Conservation (phyloP, 2,113 vertebrate genomes). For the Otis tarda region DNA sequence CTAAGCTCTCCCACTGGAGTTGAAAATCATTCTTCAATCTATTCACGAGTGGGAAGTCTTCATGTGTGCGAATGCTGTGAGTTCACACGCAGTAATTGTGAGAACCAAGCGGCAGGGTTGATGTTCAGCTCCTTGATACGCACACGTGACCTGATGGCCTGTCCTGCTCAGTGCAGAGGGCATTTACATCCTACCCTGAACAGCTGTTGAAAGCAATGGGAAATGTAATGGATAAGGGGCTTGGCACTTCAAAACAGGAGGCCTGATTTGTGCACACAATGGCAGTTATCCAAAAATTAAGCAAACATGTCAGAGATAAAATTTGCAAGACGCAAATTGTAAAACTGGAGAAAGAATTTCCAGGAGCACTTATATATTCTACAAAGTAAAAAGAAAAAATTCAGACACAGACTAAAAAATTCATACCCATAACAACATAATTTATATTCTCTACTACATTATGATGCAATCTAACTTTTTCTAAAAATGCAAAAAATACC, state of each 20-base stretch:
- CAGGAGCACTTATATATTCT: not conserved
- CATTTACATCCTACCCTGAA: not conserved
- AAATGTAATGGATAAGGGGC: constrained; percentile 22
- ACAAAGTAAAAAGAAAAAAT: not conserved
- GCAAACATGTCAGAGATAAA: constrained; percentile 32
- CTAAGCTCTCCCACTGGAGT: not conserved
- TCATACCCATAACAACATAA: not conserved
- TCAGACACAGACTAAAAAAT: not conserved
- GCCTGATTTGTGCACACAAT: not conserved
- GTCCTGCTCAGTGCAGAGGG: not conserved
- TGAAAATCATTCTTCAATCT: not conserved
- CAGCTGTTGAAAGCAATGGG: constrained; percentile 8
- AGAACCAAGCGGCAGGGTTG: not conserved
- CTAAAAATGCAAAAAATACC: not conserved
- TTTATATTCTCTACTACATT: not conserved
- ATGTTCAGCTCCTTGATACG: not conserved
- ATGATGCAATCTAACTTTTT: not conserved
- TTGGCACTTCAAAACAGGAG: not conserved
- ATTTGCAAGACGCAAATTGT: not conserved
- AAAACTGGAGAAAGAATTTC: constrained; percentile 4
- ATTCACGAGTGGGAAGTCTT: not conserved
- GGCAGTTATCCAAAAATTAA: constrained; percentile 31
- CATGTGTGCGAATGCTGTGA: not conserved
- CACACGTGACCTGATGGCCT: not conserved
- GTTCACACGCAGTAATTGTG: not conserved